Evolutionary conservation across 2,797 vertebrate species (phyloP).

Genomic region (Spondyliosoma cantharus): DNA sequence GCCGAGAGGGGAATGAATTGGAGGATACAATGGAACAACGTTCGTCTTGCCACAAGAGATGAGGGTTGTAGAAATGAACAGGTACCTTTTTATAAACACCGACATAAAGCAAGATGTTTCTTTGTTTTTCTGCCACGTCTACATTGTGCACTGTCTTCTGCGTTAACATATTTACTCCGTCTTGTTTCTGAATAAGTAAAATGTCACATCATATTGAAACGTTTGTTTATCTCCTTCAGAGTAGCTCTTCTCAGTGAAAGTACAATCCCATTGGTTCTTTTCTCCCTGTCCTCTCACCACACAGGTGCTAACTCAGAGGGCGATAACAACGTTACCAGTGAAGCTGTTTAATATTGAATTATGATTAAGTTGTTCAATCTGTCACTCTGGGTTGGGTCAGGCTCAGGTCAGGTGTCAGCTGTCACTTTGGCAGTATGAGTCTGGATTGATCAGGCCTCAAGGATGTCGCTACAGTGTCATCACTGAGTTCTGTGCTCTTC

Average conservation of each 20-base stretch:
- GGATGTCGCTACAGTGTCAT: not conserved
- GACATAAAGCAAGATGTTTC: slow-evolving; percentile 12
- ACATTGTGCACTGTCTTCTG: slow-evolving; percentile 4
- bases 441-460: not conserved
- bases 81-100: slow-evolving; percentile 37
- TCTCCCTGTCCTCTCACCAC: slow-evolving; percentile 3
- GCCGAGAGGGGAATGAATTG: slow-evolving; percentile 54
- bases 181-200: slow-evolving; percentile 18
- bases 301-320: not conserved
- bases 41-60: slow-evolving; percentile 45
- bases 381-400: too few relatives aligned
- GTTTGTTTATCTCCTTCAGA: slow-evolving; percentile 7
- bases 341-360: not conserved
- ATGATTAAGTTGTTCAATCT: not conserved
- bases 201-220: slow-evolving; percentile 17
- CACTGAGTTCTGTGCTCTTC: not conserved
- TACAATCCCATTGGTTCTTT: not conserved
- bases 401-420: not conserved
- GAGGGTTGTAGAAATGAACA: slow-evolving; percentile 40
- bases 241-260: not conserved
- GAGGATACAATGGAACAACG: slow-evolving; percentile 39
- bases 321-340: not conserved
- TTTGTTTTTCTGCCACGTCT: slow-evolving; percentile 42
- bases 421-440: not conserved
- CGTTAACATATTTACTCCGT: not conserved